Conservation (phyloP, 2,113 vertebrate species). For the Eleginops maclovinus region DNA sequence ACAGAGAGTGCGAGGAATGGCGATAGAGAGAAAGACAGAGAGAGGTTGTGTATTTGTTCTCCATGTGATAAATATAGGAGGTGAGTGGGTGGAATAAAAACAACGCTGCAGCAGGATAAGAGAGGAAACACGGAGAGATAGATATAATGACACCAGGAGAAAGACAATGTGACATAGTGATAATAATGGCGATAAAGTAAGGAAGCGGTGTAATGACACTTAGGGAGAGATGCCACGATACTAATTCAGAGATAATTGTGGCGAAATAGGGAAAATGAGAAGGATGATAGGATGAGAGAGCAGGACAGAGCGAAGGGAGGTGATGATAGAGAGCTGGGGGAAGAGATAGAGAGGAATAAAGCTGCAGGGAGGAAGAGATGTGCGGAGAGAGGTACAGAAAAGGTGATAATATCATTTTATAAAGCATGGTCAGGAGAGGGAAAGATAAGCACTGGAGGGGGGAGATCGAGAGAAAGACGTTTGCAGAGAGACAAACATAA, state of each 20-base stretch:
- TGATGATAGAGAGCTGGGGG: slow-evolving; percentile 31
- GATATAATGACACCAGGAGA: slow-evolving; percentile 72
- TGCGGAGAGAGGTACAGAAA: slow-evolving; percentile 6
- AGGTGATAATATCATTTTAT: slow-evolving; percentile 31
- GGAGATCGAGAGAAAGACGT: slow-evolving; percentile 40
- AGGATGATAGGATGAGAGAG: slow-evolving; percentile 39
- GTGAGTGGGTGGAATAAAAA: slow-evolving; percentile 81
- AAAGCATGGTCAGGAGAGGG: slow-evolving; percentile 32
- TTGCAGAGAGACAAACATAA: slow-evolving; percentile 57
- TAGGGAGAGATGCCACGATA: slow-evolving; percentile 45
- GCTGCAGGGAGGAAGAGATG: slow-evolving; percentile 30
- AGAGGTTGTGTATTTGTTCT: slow-evolving; percentile 77
- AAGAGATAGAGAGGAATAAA: slow-evolving; percentile 25
- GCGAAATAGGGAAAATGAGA: slow-evolving; percentile 35
- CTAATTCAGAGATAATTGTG: slow-evolving; percentile 66
- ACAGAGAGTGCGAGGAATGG: slow-evolving; percentile 51
- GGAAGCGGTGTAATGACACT: slow-evolving; percentile 60
- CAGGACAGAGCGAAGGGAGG: slow-evolving; percentile 27
- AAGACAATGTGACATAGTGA: slow-evolving; percentile 66
- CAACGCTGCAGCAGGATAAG: slow-evolving; percentile 70
- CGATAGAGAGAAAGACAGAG: slow-evolving; percentile 64
- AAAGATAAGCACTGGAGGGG: slow-evolving; percentile 18
- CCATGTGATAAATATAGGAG: slow-evolving; percentile 79
- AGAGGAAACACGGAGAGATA: slow-evolving; percentile 67
- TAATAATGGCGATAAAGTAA: slow-evolving; percentile 65